Percentiles rank a stretch among this genome's conserved stretches.
Evolutionary conservation across 2,113 vertebrate genomes (phyloP).

Genomic region (Thalassoma bifasciatum): DNA sequence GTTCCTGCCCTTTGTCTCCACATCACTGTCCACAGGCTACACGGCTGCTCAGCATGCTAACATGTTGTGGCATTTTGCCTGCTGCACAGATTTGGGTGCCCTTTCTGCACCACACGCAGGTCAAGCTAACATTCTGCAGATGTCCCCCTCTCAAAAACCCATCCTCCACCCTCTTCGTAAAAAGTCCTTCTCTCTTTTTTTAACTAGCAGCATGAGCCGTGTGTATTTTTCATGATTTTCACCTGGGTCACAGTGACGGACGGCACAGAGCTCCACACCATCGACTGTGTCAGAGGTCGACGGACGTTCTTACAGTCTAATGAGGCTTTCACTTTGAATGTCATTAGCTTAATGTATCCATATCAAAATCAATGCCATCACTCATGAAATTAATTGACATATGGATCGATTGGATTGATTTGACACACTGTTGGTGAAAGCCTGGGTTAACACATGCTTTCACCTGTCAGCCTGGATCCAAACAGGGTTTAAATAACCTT

Average conservation of each 20-base stretch:
- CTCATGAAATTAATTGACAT: conserved; percentile 13
- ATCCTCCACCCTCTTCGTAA: not conserved
- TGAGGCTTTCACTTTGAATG: conserved; percentile 20
- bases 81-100: conserved; percentile 43
- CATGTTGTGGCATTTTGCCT: conserved; percentile 64
- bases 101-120: conserved; percentile 16
- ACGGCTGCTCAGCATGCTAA: conserved; percentile 63
- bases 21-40: conserved; percentile 56
- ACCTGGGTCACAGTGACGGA: conserved; percentile 22
- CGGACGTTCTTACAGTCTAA: conserved; percentile 4
- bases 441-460: conserved; percentile 1
- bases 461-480: conserved; percentile 8
- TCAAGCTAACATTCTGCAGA: not conserved
- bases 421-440: conserved; percentile 5
- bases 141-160: not conserved
- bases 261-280: not conserved
- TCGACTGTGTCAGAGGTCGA: conserved; percentile 50
- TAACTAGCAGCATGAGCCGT: not conserved
- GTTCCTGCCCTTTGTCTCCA: conserved; percentile 44
- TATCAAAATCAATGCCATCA: conserved; percentile 36
- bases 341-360: conserved; percentile 50
- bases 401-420: conserved; percentile 38
- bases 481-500: not conserved
- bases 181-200: not conserved
- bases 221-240: not conserved